These are phyloP conservation scores for Rhinichthys klamathensis DNA, from an alignment of 2,113 vertebrate genomes.

Conservation along the genomic window DNA sequence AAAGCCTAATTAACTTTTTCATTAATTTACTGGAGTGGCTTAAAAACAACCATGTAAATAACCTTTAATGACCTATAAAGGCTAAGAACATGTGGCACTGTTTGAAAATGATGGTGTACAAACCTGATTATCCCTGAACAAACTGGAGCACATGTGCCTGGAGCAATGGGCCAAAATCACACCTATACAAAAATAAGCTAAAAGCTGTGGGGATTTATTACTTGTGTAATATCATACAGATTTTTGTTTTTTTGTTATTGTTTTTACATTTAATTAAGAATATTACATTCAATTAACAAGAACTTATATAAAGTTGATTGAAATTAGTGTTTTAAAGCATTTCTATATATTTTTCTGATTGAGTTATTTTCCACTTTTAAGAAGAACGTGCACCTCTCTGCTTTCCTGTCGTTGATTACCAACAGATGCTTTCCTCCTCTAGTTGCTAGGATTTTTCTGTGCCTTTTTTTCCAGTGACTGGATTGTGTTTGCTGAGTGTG, in stretches of 20 bases:
- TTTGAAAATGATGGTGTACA: background rate
- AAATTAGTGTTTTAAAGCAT: background rate
- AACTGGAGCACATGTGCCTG: background rate
- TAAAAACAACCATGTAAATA: background rate
- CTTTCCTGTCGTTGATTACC: background rate
- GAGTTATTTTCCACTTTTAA: background rate
- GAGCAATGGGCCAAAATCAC: background rate
- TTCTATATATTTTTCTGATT: background rate
- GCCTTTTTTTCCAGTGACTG: constrained; percentile 33
- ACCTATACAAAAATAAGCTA: background rate
- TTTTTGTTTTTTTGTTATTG: too few species aligned
- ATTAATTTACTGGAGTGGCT: background rate
- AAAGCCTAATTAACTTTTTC: background rate
- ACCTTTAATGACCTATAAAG: background rate
- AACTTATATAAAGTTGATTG: background rate
- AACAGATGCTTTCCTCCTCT: constrained; percentile 12
- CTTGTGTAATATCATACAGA: background rate
- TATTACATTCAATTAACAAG: background rate
- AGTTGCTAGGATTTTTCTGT: constrained; percentile 33
- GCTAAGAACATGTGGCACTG: background rate
- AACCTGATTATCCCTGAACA: background rate
- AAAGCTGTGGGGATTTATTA: background rate
- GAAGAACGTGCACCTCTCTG: background rate
- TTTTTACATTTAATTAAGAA: background rate
- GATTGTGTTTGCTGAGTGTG: constrained; percentile 41